Percentiles rank a stretch among this genome's conserved stretches.
These are phyloP conservation scores for Pelecanoides urinatrix DNA, from an alignment of 2,113 vertebrate genomes.

Conservation along the genomic window DNA sequence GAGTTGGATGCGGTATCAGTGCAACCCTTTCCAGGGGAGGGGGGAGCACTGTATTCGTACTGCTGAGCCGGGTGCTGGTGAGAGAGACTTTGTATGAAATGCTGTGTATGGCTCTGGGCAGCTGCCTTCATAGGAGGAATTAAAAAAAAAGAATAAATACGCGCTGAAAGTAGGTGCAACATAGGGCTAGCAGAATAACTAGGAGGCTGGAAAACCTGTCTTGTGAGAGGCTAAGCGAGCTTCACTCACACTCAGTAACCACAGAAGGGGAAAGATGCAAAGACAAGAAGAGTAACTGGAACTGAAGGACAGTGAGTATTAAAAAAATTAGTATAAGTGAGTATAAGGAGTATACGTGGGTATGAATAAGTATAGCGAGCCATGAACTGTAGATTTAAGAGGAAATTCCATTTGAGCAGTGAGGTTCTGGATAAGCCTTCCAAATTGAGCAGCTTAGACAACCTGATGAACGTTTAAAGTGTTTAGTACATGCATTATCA, in stretches of 20 bases:
- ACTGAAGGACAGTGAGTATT: neutral
- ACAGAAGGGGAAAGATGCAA: neutral
- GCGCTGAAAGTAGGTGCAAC: neutral
- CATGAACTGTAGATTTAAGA: neutral
- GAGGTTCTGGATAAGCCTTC: neutral
- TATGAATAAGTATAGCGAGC: neutral
- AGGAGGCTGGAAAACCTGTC: neutral
- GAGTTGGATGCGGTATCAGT: neutral
- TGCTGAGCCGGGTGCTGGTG: neutral
- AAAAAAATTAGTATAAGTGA: neutral
- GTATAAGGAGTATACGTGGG: neutral
- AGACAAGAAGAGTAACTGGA: neutral
- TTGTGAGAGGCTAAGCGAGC: neutral
- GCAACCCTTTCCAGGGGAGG: neutral
- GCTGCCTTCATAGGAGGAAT: neutral
- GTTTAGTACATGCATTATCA: neutral
- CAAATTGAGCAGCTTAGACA: neutral
- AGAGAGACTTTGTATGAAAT: neutral
- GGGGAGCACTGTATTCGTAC: accelerated
- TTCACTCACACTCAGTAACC: neutral
- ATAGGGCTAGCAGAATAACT: neutral
- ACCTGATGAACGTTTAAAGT: neutral
- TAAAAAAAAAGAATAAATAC: neutral
- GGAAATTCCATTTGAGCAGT: neutral
- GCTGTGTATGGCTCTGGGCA: accelerated